These are phyloP conservation scores for Tragelaphus scriptus DNA, from an alignment of 2,113 vertebrate genomes.

Conservation along the genomic window DNA sequence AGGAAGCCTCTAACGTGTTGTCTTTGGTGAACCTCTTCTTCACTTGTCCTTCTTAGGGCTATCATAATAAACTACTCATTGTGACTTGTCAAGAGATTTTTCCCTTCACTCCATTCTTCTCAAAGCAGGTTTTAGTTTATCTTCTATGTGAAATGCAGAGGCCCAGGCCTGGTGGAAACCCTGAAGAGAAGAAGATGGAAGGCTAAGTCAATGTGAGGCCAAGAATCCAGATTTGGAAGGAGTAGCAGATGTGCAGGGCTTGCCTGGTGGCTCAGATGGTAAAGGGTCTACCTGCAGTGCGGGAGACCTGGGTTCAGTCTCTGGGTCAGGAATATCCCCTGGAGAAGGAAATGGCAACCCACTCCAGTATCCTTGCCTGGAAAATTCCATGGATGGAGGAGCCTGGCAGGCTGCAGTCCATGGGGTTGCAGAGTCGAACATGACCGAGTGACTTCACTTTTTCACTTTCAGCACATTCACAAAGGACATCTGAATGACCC, in stretches of 20 bases:
- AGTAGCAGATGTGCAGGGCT: background rate
- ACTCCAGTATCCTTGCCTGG: background rate
- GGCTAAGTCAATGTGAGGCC: background rate
- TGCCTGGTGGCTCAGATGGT: background rate
- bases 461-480: background rate
- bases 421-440: rapidly evolving
- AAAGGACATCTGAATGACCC: background rate
- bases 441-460: rapidly evolving
- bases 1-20: background rate
- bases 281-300: background rate
- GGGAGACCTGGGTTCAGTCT: background rate
- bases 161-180: background rate
- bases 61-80: background rate
- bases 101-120: background rate
- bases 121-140: background rate
- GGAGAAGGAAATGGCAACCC: background rate
- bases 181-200: background rate
- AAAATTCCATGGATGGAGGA: background rate
- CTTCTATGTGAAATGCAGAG: background rate
- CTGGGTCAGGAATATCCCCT: background rate
- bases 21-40: background rate
- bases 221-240: background rate
- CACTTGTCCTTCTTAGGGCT: background rate
- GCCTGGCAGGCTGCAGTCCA: background rate
- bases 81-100: background rate